Percentiles rank a stretch among this genome's conserved stretches.
These are phyloP conservation scores for Hippocampus barbouri DNA, from an alignment of 2,113 vertebrate genomes.

Conservation along the genomic window DNA sequence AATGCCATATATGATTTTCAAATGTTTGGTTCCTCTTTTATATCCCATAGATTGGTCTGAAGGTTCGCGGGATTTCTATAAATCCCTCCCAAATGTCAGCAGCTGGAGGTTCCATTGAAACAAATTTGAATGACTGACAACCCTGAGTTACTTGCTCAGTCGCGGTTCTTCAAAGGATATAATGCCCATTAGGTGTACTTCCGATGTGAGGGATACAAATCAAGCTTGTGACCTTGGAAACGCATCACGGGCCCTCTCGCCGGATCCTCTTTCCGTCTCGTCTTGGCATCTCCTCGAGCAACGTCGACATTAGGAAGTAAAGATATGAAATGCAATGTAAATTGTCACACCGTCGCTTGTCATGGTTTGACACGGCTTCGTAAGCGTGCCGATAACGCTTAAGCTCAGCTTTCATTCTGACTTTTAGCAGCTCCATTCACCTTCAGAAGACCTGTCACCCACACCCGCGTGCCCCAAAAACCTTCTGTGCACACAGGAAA, in stretches of 20 bases:
- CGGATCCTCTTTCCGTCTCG: conserved; percentile 28
- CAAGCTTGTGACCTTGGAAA: conserved; percentile 58
- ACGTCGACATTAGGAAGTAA: conserved; percentile 48
- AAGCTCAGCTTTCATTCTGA: conserved; percentile 65
- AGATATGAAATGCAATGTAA: conserved; percentile 59
- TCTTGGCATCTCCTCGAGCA: conserved; percentile 35
- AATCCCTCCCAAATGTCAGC: conserved; percentile 30
- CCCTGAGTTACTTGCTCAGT: conserved; percentile 32
- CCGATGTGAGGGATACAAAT: conserved; percentile 49
- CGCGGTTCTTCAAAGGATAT: conserved; percentile 39
- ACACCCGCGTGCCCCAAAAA: conserved; percentile 11
- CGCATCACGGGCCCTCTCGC: conserved; percentile 34
- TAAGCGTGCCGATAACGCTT: conserved; percentile 59
- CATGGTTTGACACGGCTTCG: conserved; percentile 59
- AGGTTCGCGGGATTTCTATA: conserved; percentile 12
- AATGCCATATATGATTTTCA: conserved; percentile 8
- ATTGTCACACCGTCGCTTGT: conserved; percentile 58
- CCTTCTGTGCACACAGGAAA: no score
- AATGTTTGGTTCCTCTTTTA: conserved; percentile 1
- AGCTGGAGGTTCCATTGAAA: conserved; percentile 19
- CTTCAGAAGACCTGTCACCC: conserved; percentile 65
- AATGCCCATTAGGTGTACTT: conserved; percentile 42
- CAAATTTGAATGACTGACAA: conserved; percentile 35
- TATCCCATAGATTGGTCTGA: conserved; percentile 11
- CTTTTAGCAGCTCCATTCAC: conserved; percentile 61